Evolutionary conservation across 2,888 invertebrate genomes (phyloP).

Genomic region (Hetaerina titia): DNA sequence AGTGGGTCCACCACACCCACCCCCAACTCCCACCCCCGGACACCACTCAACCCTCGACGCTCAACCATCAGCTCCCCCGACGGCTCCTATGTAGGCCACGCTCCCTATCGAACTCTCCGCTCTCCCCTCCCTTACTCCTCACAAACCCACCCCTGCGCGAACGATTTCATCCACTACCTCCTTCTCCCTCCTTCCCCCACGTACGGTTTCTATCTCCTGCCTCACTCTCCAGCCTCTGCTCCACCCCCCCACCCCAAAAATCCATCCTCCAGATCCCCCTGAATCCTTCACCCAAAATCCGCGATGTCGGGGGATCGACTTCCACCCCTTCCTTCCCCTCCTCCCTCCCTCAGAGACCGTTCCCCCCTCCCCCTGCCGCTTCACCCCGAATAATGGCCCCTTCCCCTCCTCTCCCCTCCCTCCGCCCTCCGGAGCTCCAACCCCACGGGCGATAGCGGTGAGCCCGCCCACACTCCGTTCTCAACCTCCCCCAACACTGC

Average conservation of each 20-base stretch:
- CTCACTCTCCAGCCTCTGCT: neutral
- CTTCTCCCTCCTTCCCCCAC: neutral
- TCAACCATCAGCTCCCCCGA: neutral
- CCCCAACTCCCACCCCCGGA: neutral
- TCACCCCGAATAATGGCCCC: neutral
- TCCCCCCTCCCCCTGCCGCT: neutral
- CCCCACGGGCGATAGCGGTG: neutral
- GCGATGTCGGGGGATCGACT: neutral
- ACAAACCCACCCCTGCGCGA: neutral
- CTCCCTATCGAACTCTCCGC: neutral
- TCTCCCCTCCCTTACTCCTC: neutral
- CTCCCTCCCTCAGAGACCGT: neutral
- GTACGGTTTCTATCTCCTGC: neutral
- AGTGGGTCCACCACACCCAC: no score
- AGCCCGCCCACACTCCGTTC: slow-evolving; percentile 3
- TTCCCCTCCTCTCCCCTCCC: neutral
- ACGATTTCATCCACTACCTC: neutral
- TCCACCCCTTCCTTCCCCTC: neutral
- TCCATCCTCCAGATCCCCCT: neutral
- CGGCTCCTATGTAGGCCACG: neutral
- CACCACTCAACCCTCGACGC: neutral
- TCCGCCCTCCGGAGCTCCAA: neutral
- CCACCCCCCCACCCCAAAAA: slow-evolving; percentile 23
- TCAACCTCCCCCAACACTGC: slow-evolving; percentile 44
- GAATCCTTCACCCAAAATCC: slow-evolving; percentile 46